phyloP scores from a whole-genome alignment of 2,797 vertebrate genomes.

The Rhinogobio ventralis region DNA sequence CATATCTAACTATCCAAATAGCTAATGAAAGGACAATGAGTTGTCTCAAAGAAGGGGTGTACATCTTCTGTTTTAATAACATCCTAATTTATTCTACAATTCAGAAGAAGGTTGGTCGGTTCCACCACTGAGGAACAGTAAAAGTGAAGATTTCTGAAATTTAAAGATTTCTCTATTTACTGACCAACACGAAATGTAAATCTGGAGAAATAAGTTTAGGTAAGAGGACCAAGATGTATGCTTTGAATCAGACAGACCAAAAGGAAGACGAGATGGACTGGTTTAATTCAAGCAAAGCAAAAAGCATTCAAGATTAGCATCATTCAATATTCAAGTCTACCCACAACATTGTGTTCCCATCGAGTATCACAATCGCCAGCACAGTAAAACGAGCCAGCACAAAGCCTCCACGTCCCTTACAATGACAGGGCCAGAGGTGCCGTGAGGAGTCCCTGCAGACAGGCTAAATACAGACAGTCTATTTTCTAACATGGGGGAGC shows the following conservation, averaged over 20 bases:
- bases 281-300: not conserved
- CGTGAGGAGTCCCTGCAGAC: slow-evolving; percentile 54
- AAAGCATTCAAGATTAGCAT: not conserved
- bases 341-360: slow-evolving; percentile 24
- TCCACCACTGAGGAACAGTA: not conserved
- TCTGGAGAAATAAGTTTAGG: not conserved
- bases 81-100: not conserved
- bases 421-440: slow-evolving; percentile 54
- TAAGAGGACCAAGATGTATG: not conserved
- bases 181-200: not conserved
- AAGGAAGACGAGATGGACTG: not conserved
- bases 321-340: slow-evolving; percentile 17
- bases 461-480: slow-evolving; percentile 60
- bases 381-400: slow-evolving; percentile 22
- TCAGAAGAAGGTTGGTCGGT: not conserved
- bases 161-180: too few species aligned
- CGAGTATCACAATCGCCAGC: slow-evolving; percentile 1
- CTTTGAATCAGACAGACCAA: not conserved
- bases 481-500: slow-evolving; percentile 55
- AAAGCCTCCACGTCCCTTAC: slow-evolving; percentile 50
- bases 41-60: not conserved
- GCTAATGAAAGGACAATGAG: not conserved
- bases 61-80: not conserved
- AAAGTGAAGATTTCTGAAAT: not conserved
- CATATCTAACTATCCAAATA: not conserved